Evolutionary conservation across 1,140 invertebrate genomes (phyloP).

Genomic region (Potamilus streckersoni): DNA sequence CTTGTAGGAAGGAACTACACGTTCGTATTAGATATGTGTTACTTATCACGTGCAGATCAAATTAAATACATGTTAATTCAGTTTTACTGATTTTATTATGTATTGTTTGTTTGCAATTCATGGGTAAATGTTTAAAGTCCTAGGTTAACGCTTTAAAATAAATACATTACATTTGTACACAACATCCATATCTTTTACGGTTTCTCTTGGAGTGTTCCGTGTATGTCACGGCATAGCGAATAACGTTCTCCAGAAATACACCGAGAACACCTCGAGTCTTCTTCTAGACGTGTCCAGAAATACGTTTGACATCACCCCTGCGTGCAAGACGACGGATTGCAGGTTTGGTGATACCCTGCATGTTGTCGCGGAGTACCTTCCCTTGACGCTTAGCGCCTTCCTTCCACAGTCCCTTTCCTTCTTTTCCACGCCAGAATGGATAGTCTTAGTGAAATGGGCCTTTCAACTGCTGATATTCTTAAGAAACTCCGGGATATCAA

Average conservation of each 20-base stretch:
- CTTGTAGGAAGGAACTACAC: no score
- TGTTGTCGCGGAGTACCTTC: constrained; percentile 76
- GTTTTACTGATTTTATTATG: no score
- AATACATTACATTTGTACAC: constrained; percentile 72
- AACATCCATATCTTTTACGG: constrained; percentile 87
- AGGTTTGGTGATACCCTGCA: constrained; percentile 80
- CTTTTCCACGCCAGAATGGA: no score
- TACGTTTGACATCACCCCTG: constrained; percentile 74
- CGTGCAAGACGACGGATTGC: constrained; percentile 73
- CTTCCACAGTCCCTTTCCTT: not conserved
- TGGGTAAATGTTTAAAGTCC: no score
- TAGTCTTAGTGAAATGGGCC: no score
- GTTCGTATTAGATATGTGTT: no score
- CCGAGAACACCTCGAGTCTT: constrained; percentile 71
- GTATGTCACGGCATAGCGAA: constrained; percentile 86
- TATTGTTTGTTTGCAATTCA: no score
- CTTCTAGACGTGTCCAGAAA: constrained; percentile 80
- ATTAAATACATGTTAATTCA: no score
- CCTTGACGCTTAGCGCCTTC: not conserved
- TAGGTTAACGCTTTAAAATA: no score
- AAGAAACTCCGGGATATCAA: no score
- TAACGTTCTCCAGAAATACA: constrained; percentile 83
- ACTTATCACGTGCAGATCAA: no score
- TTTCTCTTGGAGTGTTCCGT: constrained; percentile 86
- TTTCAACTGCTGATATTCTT: no score